Base-by-base conservation (phyloP, 2,797 vertebrate species). In the Chelon labrosus region DNA sequence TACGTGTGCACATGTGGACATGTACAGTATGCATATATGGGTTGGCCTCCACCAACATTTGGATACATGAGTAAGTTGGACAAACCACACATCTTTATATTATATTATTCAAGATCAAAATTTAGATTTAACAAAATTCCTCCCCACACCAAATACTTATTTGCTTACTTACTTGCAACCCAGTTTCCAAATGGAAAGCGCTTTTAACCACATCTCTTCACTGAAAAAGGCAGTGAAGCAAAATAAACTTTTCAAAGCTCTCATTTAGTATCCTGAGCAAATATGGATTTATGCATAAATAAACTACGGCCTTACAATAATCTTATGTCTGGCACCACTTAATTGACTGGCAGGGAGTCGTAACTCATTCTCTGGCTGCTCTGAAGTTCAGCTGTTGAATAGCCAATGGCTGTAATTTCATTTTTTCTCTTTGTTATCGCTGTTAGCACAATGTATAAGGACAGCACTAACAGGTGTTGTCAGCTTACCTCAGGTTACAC, bases 71-170 rank as follows among this genome's bases (percentile, higher is more conserved):
- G 0, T 53, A 46, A 31, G 47, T 5, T 10, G 39, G 20, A 20
- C 14, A 42, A 52, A 77, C 58, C 22, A 7, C 11, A 39, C 51
- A 19, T 14, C 17, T 17, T 13, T 55, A 12, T 25, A 52, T 61
- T 65, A 47, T 38, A 72, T 75, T 59, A 72, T 70, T 76, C 10
- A 66, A 44, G 22, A 73, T 46, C 10, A 56, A 59, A 77, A 60
- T 7, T 67, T 67, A 71, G 20, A 72, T 19, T 49, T 22, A 13
- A 55, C 49, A 71, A 5, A 54, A 46, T 52, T 66, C 11, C 20
- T 65, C 17, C 54, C 50, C 10, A 65, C 35, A 57, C 57, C 52
- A 54, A 37, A 65, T 16, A 46, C 8, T 65, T 69, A 19, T 25
- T 74, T 19, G 2, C 50, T 6, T 39, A 31, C 4, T 31, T 31